Evolutionary conservation across 2,888 invertebrate species (phyloP).

Genomic region (Caenorhabditis uteleia): DNA sequence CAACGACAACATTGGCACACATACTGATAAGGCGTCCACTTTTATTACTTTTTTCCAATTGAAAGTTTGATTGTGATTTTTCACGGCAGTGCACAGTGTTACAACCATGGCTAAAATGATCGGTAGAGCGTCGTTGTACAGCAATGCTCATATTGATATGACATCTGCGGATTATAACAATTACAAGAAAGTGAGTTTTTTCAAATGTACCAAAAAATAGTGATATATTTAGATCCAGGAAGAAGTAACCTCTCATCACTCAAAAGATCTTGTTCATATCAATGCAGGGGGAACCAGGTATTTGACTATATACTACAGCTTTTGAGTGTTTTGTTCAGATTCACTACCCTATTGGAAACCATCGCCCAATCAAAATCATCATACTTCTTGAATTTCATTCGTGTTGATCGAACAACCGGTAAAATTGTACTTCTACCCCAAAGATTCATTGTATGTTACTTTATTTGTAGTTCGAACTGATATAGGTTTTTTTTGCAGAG

Average conservation of each 20-base stretch:
- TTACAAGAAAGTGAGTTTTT: too few relatives aligned
- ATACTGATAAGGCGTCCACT: too few relatives aligned
- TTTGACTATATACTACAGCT: too few relatives aligned
- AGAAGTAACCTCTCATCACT: conserved; percentile 41
- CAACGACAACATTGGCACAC: too few relatives aligned
- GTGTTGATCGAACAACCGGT: conserved; percentile 39
- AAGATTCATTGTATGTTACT: conserved; percentile 32
- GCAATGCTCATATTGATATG: too few relatives aligned
- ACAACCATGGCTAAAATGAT: too few relatives aligned
- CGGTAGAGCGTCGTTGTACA: too few relatives aligned
- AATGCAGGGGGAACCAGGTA: conserved; percentile 48
- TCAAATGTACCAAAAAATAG: neutral
- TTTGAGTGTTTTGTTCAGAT: conserved; percentile 38
- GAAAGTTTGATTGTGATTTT: too few relatives aligned
- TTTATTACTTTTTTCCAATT: too few relatives aligned
- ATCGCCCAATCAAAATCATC: conserved; percentile 36
- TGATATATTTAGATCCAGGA: conserved; percentile 29
- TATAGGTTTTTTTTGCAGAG: conserved; percentile 45
- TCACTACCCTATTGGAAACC: conserved; percentile 45
- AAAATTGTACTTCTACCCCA: conserved; percentile 38
- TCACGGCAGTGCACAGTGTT: too few relatives aligned
- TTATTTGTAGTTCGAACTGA: too few relatives aligned
- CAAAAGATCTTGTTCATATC: conserved; percentile 41
- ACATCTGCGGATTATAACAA: too few relatives aligned
- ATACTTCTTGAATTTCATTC: conserved; percentile 41